Evolutionary conservation across 2,888 invertebrate species (phyloP), one percentile per base, ranked within the genome.

Genomic region (Aquatica leii): DNA sequence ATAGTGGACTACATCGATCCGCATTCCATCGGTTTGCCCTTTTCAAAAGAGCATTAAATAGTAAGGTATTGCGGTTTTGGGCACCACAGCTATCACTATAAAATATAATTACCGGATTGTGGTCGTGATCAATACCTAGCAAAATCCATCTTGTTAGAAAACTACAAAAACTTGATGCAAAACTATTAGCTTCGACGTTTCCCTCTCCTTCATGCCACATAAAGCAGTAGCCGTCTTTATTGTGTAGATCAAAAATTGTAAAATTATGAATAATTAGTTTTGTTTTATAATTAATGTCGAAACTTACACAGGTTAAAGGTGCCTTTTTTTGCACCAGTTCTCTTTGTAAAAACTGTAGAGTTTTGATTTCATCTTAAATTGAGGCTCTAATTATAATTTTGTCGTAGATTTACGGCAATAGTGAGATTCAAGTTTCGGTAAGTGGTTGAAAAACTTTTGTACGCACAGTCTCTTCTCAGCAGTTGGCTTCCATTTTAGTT

Each of bases 171-270:
- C 59, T 64, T 2, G 56, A 43, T 4, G 67, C 55, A 56, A 67
- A 67, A 21, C 58, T 51, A 18, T 60, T 46, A 9, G 64, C 49
- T 37, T 51, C 56, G 17, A 67, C 17, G 12, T 61, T 64, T 1
- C 67, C 61, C 34, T 67, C 61, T 11, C 52, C 56, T 50, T 67
- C 64, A 18, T 64, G 57, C 64, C 67, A 67, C 56, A 54, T 55
- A 65, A 11, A 49, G 20, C 49, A 49, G 17, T 49, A 49, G 9
- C n/a, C 24, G 12, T 49, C 49, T 21, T 49, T 49, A 18, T 8
- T 20, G n/a, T 46, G 46, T 20, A 49, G 12, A 17, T 49, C 49
- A 17, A 49, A 49, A 24, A 62, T 56, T 1, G 62, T 59, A 49
- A 58, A 67, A 21, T 67, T 67, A 43, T 67, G 58, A 55, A 18